Evolutionary conservation across 92 coral and sea anemone species (phyloP).

Genomic region (Heteractis magnifica): DNA sequence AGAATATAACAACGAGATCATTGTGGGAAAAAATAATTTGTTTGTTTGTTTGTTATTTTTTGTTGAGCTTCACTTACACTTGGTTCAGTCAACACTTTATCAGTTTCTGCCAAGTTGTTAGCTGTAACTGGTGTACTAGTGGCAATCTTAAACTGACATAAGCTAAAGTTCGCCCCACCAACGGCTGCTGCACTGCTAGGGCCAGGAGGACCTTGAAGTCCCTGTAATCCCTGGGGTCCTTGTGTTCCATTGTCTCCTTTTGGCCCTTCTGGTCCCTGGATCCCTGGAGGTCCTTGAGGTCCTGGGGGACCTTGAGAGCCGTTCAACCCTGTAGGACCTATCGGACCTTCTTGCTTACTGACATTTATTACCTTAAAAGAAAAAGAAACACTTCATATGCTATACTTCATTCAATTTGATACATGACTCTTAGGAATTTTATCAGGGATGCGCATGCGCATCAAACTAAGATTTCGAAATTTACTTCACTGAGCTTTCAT

Average conservation of each 20-base stretch:
- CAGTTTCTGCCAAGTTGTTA: slow-evolving; percentile 15
- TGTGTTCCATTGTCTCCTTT: slow-evolving; percentile 45
- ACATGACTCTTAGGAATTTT: background rate
- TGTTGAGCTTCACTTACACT: background rate
- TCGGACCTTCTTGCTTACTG: slow-evolving; percentile 27
- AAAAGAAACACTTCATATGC: background rate
- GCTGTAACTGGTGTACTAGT: slow-evolving; percentile 33
- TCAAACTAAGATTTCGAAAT: too few species aligned
- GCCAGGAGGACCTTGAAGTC: slow-evolving; percentile 23
- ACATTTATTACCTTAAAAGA: slow-evolving; percentile 8
- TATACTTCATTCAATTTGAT: background rate
- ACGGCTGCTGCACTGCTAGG: slow-evolving; percentile 14
- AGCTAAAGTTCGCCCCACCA: slow-evolving; percentile 33
- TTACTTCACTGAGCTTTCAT: too few species aligned
- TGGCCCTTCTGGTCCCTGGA: slow-evolving; percentile 39
- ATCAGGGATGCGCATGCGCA: too few species aligned
- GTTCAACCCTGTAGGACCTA: slow-evolving; percentile 30
- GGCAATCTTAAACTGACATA: slow-evolving; percentile 22
- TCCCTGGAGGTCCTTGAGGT: slow-evolving; percentile 44
- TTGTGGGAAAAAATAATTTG: background rate
- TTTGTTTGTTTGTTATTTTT: background rate
- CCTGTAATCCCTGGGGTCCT: slow-evolving; percentile 37
- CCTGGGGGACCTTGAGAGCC: slow-evolving; percentile 57
- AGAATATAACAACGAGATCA: background rate
- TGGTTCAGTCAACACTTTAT: slow-evolving; percentile 5